Base-by-base conservation (phyloP, 53 echinoderm and acorn worm species). In the Zoroaster sp. region DNA sequence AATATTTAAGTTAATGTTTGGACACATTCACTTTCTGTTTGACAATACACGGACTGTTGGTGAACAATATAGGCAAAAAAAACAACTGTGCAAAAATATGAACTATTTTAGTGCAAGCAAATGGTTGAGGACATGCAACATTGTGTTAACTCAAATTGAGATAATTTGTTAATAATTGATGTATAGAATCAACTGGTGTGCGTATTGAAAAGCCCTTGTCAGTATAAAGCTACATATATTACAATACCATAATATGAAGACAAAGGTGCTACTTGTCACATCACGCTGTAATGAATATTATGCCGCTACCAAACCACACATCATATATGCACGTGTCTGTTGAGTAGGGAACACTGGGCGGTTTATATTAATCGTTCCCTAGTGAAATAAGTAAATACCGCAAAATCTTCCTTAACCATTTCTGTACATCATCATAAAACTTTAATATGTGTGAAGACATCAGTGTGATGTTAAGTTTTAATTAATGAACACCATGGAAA, bases 181-280 rank as follows among this genome's bases (percentile, higher is more conserved):
- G n/a, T n/a, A n/a, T n/a, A n/a, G n/a, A n/a, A n/a, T n/a, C n/a
- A n/a, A n/a, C n/a, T n/a, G n/a, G n/a, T n/a, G n/a, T n/a, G n/a
- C n/a, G n/a, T n/a, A n/a, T n/a, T n/a, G n/a, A n/a, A n/a, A n/a
- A n/a, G n/a, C n/a, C n/a, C n/a, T n/a, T n/a, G n/a, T n/a, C n/a
- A n/a, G n/a, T n/a, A n/a, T n/a, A n/a, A n/a, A n/a, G n/a, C n/a
- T n/a, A n/a, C n/a, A n/a, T n/a, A n/a, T n/a, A n/a, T n/a, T n/a
- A n/a, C n/a, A n/a, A n/a, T n/a, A n/a, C n/a, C n/a, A n/a, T n/a
- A n/a, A n/a, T n/a, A n/a, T n/a, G n/a, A n/a, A 51, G 31, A 52
- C 45, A 85, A 85, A 85, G 85, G 72, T 85, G 85, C 49, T 85
- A 85, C 70, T 12, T 36, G n/a, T 85, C 85, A 85, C 49, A 49